These are phyloP conservation scores for Ceramica pisi DNA, from an alignment of 2,888 invertebrate species.

Conservation along the genomic window DNA sequence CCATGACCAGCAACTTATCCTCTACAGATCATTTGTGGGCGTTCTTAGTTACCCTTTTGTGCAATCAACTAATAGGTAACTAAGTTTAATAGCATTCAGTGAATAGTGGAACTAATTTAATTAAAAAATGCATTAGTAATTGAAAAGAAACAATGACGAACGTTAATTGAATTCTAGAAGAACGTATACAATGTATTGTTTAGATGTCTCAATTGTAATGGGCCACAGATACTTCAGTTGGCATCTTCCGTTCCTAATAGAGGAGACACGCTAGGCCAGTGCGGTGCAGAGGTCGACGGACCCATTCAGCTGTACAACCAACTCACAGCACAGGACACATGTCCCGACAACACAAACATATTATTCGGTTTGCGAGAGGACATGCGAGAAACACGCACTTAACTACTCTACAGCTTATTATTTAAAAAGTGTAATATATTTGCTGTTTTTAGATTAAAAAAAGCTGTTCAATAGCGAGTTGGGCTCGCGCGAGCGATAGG, in stretches of 20 bases:
- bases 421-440: too few species aligned
- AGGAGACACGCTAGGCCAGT: slow-evolving; percentile 35
- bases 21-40: background rate
- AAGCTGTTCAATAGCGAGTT: too few species aligned
- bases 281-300: slow-evolving; percentile 54
- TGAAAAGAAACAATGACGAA: background rate
- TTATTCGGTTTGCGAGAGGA: slow-evolving; percentile 34
- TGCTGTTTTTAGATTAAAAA: too few species aligned
- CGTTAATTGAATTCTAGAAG: background rate
- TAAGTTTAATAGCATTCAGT: background rate
- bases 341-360: slow-evolving; percentile 44
- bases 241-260: slow-evolving; percentile 53
- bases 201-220: slow-evolving; percentile 33
- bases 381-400: slow-evolving; percentile 15
- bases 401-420: background rate
- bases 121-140: background rate
- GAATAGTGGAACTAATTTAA: background rate
- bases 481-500: too few species aligned
- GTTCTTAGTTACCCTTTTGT: background rate
- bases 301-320: slow-evolving; percentile 64
- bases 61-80: background rate
- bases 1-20: background rate
- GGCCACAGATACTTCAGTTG: slow-evolving; percentile 55
- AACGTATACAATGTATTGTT: background rate
- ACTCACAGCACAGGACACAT: slow-evolving; percentile 39